Conservation (phyloP, 2,888 invertebrate species). For the Candidula unifasciata region DNA sequence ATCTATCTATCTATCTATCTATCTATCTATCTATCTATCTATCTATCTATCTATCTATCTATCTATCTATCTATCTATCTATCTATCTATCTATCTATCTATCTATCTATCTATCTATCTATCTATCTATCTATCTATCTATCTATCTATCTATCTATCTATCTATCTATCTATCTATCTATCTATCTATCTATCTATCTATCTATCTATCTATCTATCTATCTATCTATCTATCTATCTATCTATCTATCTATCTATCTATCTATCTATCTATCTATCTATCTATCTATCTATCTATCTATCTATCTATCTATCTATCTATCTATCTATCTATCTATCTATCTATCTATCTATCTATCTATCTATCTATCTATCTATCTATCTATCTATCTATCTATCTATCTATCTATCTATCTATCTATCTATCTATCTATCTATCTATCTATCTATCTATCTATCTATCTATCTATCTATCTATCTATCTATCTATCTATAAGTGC, state of each 20-base stretch:
- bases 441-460: not conserved
- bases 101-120: not conserved
- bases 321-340: constrained; percentile 33
- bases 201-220: not conserved
- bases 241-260: constrained; percentile 1
- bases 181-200: not conserved
- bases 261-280: constrained; percentile 27
- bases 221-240: not conserved
- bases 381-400: constrained; percentile 32
- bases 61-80: constrained; percentile 1
- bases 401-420: constrained; percentile 20
- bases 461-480: constrained; percentile 3
- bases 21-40: not conserved
- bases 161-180: not conserved
- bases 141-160: not conserved
- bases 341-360: constrained; percentile 29
- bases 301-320: constrained; percentile 31
- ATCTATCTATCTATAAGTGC: too few species aligned
- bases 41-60: constrained; percentile 8
- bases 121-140: not conserved
- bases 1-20: not conserved
- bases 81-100: too few species aligned
- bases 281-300: constrained; percentile 31
- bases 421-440: not conserved
- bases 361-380: constrained; percentile 24